phyloP scores from a whole-genome alignment of 2,113 vertebrate species.

The Anseranas semipalmata region DNA sequence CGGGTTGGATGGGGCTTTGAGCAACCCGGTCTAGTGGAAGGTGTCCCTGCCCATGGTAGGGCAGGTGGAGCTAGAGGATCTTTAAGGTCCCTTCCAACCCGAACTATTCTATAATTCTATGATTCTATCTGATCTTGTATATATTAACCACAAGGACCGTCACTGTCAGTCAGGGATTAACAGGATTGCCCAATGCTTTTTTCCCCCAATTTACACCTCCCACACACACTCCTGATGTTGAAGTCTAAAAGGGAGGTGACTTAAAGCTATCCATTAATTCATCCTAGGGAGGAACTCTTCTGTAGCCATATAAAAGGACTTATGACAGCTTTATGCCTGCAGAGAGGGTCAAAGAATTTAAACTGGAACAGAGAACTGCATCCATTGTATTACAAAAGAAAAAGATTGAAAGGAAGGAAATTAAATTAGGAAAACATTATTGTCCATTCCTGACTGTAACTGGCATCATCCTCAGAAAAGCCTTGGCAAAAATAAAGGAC shows the following conservation, averaged over 20 bases:
- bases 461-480: background rate
- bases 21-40: too few species aligned
- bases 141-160: background rate
- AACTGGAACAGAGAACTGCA: background rate
- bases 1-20: too few species aligned
- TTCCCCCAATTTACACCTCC: background rate
- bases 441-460: background rate
- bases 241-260: constrained; percentile 1
- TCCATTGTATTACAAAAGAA: constrained; percentile 8
- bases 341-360: constrained; percentile 37
- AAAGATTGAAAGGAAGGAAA: constrained; percentile 26
- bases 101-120: background rate
- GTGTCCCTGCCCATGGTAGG: too few species aligned
- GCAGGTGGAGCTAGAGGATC: too few species aligned
- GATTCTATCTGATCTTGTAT: background rate
- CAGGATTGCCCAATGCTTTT: background rate
- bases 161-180: background rate
- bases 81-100: background rate
- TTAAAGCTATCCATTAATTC: constrained; percentile 35
- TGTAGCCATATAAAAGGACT: constrained; percentile 29
- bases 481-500: background rate
- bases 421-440: constrained; percentile 12
- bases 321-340: constrained; percentile 12
- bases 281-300: constrained; percentile 3
- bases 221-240: background rate